phyloP scores from a whole-genome alignment of 2,888 invertebrate genomes.

The Halocaridina rubra region DNA sequence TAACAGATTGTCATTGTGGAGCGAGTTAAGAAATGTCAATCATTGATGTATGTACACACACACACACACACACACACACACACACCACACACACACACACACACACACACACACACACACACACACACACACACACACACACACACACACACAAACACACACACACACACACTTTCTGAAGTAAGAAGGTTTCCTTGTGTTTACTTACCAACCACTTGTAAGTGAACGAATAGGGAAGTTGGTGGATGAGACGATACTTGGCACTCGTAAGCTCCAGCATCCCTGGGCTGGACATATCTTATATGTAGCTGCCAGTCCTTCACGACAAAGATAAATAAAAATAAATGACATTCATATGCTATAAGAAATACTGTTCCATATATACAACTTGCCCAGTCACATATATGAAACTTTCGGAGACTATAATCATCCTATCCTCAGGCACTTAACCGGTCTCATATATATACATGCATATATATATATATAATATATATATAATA shows the following conservation, averaged over 20 bases:
- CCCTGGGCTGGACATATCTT: slow-evolving; percentile 50
- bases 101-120: neutral
- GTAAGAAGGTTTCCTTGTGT: no score
- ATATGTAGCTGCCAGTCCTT: slow-evolving; percentile 61
- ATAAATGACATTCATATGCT: no score
- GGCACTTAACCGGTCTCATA: no score
- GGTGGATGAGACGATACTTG: slow-evolving; percentile 55
- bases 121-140: neutral
- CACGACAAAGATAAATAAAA: neutral
- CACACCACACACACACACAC: neutral
- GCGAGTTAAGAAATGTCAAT: no score
- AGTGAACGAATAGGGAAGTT: slow-evolving; percentile 50
- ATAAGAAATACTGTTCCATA: no score
- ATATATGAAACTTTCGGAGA: no score
- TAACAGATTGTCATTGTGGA: no score
- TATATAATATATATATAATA: no score
- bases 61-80: neutral
- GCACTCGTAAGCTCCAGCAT: slow-evolving; percentile 49
- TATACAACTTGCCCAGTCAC: no score
- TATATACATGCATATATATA: no score
- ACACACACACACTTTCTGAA: neutral
- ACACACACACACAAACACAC: neutral
- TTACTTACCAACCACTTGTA: slow-evolving; percentile 56
- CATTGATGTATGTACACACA: no score
- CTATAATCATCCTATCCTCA: no score